Conservation (phyloP, 2,797 vertebrate genomes). For the Rhabdophis nuchalis region DNA sequence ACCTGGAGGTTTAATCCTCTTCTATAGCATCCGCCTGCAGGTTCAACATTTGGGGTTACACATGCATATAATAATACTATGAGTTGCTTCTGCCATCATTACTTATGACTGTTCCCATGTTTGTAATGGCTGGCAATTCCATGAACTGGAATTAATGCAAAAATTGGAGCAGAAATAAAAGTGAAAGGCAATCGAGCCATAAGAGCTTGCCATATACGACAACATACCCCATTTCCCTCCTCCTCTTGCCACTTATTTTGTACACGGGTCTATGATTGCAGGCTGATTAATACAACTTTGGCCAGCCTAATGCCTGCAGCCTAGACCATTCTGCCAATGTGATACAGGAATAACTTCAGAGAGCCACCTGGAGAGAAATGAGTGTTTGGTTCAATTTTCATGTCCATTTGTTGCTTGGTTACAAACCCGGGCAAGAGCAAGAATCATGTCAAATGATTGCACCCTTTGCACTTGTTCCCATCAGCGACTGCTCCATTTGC, state of each 20-base stretch:
- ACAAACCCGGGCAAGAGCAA: neutral
- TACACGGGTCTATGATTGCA: constrained; percentile 20
- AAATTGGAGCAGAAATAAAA: neutral
- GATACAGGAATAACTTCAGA: neutral
- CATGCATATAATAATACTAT: neutral
- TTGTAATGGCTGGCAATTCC: neutral
- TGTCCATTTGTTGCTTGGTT: constrained; percentile 35
- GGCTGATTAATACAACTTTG: constrained; percentile 4
- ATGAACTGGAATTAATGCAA: neutral
- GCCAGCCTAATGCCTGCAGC: neutral
- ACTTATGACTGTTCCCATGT: neutral
- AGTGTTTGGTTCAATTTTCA: constrained; percentile 16
- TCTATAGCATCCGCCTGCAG: neutral
- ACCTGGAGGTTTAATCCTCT: neutral
- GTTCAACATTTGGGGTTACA: neutral
- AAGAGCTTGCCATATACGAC: constrained; percentile 17
- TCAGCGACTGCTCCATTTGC: neutral
- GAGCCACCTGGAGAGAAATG: constrained; percentile 3
- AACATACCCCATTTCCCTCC: constrained; percentile 16
- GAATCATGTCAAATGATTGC: constrained; percentile 11
- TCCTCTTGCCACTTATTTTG: neutral
- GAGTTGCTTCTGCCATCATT: neutral
- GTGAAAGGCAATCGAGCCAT: neutral
- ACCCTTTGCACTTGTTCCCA: neutral
- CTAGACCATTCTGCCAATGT: neutral